These are phyloP conservation scores for Bombus consobrinus DNA, from an alignment of 1,140 invertebrate species.

Conservation along the genomic window DNA sequence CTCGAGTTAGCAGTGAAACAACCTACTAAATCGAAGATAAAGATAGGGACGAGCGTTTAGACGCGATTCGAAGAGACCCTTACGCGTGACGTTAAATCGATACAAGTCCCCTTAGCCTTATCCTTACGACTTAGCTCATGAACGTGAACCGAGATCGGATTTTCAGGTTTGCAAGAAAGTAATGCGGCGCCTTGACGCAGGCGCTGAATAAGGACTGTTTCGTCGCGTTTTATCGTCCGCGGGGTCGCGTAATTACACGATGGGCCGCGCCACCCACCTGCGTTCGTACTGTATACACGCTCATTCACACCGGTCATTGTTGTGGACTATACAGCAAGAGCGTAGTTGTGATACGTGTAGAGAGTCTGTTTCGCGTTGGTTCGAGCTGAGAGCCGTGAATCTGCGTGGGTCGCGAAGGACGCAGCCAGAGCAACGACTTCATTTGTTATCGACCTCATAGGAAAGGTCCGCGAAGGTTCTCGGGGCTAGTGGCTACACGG, in stretches of 20 bases:
- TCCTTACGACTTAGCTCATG: not conserved
- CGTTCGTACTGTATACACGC: not conserved
- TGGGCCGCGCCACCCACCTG: not conserved
- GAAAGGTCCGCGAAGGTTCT: slow-evolving; percentile 11
- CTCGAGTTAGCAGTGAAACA: not conserved
- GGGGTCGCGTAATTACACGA: slow-evolving; percentile 21
- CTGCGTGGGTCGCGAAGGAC: slow-evolving; percentile 57
- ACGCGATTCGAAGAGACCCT: no score
- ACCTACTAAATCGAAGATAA: not conserved
- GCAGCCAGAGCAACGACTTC: slow-evolving; percentile 49
- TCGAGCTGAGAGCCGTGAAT: not conserved
- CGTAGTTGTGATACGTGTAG: not conserved
- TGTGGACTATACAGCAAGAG: not conserved
- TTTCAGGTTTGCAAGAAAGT: slow-evolving; percentile 8
- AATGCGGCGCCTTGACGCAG: not conserved
- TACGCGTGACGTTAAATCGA: not conserved
- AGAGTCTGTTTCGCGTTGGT: not conserved
- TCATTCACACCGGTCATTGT: slow-evolving; percentile 28
- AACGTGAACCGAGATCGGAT: not conserved
- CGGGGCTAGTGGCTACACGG: slow-evolving; percentile 3
- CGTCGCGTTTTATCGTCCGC: slow-evolving; percentile 12
- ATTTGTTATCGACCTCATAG: slow-evolving; percentile 51
- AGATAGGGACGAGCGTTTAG: not conserved
- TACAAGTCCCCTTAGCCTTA: not conserved
- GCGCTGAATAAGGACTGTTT: no score